A percentile compares a stretch with the other conserved stretches of the same genome.
These are phyloP conservation scores for Marmota flaviventris DNA, from an alignment of 2,113 vertebrate species.

Conservation along the genomic window DNA sequence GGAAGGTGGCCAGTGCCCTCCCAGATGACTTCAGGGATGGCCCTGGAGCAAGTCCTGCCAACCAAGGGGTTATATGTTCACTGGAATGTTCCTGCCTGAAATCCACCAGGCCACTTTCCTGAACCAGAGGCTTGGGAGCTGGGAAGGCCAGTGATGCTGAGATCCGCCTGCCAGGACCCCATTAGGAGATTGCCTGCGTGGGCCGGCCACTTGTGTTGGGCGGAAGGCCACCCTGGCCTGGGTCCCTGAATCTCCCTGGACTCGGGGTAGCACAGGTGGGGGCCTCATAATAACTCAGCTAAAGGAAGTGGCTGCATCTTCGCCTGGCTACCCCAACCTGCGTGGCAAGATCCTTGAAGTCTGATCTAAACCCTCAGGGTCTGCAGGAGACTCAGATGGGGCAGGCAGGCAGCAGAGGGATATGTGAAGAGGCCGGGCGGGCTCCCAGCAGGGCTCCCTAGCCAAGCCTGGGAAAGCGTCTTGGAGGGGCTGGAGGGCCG, in stretches of 20 bases:
- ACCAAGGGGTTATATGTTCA: background rate
- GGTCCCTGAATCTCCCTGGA: background rate
- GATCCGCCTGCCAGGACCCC: background rate
- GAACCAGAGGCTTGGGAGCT: background rate
- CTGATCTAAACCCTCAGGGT: background rate
- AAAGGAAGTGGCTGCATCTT: background rate
- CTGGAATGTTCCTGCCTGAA: background rate
- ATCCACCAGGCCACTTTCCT: background rate
- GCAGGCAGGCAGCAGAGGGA: background rate
- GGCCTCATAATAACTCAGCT: background rate
- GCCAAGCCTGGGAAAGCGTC: slow-evolving; percentile 54
- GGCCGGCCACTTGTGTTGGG: background rate
- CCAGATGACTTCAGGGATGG: background rate
- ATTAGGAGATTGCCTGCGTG: background rate
- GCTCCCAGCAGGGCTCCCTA: slow-evolving; percentile 60
- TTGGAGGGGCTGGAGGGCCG: background rate
- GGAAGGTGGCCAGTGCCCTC: background rate
- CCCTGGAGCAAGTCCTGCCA: background rate
- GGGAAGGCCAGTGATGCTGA: fast-evolving
- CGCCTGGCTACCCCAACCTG: background rate
- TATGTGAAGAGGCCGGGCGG: background rate
- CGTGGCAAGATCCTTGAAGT: background rate
- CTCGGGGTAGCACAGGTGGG: background rate
- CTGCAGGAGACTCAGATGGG: background rate
- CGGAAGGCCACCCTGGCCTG: background rate